Evolutionary conservation across 2,888 invertebrate species (phyloP), one percentile per base, ranked within the genome.

Genomic region (Halictus ligatus): DNA sequence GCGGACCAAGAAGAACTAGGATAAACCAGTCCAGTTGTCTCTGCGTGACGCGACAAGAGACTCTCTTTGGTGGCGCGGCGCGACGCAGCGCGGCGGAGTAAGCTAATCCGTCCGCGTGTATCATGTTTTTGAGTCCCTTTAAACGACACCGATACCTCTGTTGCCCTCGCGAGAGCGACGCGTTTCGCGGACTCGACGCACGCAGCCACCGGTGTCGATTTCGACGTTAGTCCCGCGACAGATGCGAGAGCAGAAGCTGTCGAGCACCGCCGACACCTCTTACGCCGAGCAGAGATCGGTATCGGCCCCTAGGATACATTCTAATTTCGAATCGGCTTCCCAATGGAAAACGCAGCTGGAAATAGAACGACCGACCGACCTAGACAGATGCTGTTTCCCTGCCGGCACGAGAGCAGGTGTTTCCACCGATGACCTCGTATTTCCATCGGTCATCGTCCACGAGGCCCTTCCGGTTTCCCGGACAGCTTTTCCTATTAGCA

Each of bases 321-420:
- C 40, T 40, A 69, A 40, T 69, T 40, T 35, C 69, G 21, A 69
- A 40, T 40, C 35, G 69, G 40, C 69, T 40, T 40, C 69, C 67
- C 67, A 3, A 67, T 69, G 58, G 74, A 78, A 84, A 78, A 67
- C 69, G 75, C 89, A 89, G 90, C 83, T 89, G 90, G 75, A 89
- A 85, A 87, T 83, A 71, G 85, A 79, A 84, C 83, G 84, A 64
- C 35, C 83, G 84, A 64, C 35, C 84, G 81, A 84, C 83, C 76
- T 74, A 54, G 67, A 40, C 89, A 90, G 87, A 90, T 90, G 89
- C 85, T 78, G 84, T 89, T 90, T 88, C 80, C 48, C 76, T 21
- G 40, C 58, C 58, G 60, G 67, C 48, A 50, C 35, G 12, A 64
- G 88, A 64, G 88, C 89, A 90, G 89, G 89, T 90, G 90, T 86